Conservation (phyloP, 2,888 invertebrate species). For the Oligia fasciuncula region DNA sequence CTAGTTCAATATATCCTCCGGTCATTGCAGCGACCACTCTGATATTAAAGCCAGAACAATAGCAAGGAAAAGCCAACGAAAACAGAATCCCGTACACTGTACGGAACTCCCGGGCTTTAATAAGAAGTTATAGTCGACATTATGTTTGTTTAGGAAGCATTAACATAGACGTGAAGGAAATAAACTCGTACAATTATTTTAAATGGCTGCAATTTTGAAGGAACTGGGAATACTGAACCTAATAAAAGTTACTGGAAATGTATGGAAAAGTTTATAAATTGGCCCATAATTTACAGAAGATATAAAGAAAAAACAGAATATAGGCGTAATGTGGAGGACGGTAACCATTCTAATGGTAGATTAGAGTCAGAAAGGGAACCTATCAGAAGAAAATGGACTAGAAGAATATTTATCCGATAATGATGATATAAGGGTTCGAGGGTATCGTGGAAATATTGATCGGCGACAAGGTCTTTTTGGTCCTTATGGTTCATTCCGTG, state of each 20-base stretch:
- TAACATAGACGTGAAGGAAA: conserved; percentile 65
- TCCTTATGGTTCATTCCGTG: neutral
- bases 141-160: conserved; percentile 63
- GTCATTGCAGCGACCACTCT: conserved; percentile 48
- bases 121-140: conserved; percentile 66
- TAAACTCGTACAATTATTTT: conserved; percentile 64
- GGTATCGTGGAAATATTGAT: conserved; percentile 4
- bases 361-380: neutral
- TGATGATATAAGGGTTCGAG: conserved; percentile 9
- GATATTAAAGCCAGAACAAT: conserved; percentile 53
- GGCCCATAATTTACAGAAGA: conserved; percentile 11
- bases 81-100: conserved; percentile 45
- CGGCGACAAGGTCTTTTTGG: neutral
- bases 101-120: conserved; percentile 56
- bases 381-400: conserved; percentile 13
- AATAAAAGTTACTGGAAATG: conserved; percentile 54
- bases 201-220: conserved; percentile 58
- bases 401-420: conserved; percentile 21
- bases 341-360: neutral
- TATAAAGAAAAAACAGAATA: conserved; percentile 11
- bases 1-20: conserved; percentile 37
- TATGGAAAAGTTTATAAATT: conserved; percentile 47
- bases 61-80: conserved; percentile 52
- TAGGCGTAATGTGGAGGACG: conserved; percentile 1
- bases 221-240: conserved; percentile 44